Base-by-base conservation (phyloP, 2,888 invertebrate species). In the Chrysolina americana region DNA sequence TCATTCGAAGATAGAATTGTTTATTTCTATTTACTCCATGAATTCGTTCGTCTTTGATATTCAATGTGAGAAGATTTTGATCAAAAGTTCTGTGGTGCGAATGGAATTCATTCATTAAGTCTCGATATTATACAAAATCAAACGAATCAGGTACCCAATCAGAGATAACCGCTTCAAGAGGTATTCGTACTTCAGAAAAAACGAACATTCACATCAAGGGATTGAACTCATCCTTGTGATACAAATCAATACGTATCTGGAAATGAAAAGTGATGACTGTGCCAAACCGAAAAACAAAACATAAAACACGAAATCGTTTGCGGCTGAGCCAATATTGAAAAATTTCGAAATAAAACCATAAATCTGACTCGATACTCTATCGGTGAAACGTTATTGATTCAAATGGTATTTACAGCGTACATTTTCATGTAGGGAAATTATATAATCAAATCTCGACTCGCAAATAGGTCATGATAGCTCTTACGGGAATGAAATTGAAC, bases 401-500 rank as follows among this genome's bases (percentile, higher is more conserved):
- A 21, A 53, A 53, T 21, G 53, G 53, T 53, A 53, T 53, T 53
- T 21, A 21, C 53, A 11, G 53, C 53, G 53, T 53, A 53, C 53
- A 53, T 53, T 53, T 53, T 53, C 53, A 53, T 53, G 21, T 53
- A 11, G 53, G 53, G 13, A 63, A 63, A 63, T 63, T 28, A 63
- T 63, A 36, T 19, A 44, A 53, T 53, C 64, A 64, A 19, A 64
- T 64, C 44, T 36, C 41, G 64, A 21, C 44, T 41, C 19, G 19
- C 13, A 41, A 41, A 64, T 41, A 64, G 41, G 41, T 64, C 41
- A 64, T 64, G 44, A 44, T 64, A 21, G 64, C 64, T 41, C 41
- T 64, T 64, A 21, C 44, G 64, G 41, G 64, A 64, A 44, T 41
- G 64, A 44, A 64, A 64, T 44, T 21, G 64, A 64, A 64, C 44